Conservation (phyloP, 2,113 vertebrate species). For the Pollimyrus isidori region DNA sequence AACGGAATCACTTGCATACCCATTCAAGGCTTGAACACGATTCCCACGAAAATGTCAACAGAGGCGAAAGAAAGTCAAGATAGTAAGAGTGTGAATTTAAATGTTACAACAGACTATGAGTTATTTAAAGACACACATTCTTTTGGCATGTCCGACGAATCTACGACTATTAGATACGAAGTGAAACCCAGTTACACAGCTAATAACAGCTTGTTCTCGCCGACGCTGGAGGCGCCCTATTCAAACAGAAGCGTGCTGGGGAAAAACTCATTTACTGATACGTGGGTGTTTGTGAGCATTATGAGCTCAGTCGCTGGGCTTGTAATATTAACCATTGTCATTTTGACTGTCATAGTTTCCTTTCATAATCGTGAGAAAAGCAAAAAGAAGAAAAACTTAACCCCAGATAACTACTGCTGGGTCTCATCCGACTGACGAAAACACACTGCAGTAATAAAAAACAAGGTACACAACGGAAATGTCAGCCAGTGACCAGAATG, state of each 20-base stretch:
- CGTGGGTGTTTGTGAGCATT: constrained; percentile 46
- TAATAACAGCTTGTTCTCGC: no score
- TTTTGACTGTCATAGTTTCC: constrained; percentile 38
- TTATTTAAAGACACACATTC: neutral
- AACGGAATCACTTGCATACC: constrained; percentile 32
- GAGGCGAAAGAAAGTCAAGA: neutral
- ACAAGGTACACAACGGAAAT: neutral
- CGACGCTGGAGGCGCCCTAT: neutral
- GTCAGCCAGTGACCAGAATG: neutral
- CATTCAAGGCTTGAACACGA: neutral
- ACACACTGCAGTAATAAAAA: constrained; percentile 50
- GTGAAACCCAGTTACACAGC: neutral
- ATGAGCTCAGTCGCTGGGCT: constrained; percentile 50
- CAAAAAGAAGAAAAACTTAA: constrained; percentile 45
- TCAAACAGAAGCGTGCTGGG: neutral
- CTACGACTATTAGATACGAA: neutral
- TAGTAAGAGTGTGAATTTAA: neutral
- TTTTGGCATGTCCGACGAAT: neutral
- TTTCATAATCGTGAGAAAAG: constrained; percentile 48
- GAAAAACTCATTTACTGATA: constrained; percentile 25
- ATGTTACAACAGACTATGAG: neutral
- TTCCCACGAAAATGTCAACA: neutral
- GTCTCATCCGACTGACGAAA: constrained; percentile 54
- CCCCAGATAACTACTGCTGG: constrained; percentile 64
- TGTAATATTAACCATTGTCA: constrained; percentile 42